Conservation (phyloP, 1,140 invertebrate species). For the Condylostylus longicornis region DNA sequence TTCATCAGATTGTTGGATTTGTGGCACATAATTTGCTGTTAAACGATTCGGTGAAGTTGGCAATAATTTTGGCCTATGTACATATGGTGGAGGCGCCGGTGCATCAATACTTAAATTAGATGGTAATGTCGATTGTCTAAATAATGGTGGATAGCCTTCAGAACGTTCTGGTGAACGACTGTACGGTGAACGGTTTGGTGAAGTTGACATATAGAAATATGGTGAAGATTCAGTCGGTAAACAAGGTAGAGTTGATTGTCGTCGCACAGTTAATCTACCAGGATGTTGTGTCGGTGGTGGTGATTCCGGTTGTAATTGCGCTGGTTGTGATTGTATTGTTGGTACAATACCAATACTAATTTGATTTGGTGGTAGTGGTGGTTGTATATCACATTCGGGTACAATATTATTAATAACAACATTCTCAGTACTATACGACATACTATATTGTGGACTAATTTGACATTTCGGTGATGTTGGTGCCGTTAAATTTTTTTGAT, state of each 20-base stretch:
- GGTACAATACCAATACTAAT: conserved; percentile 1
- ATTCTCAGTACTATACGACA: conserved; percentile 28
- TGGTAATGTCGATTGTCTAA: conserved; percentile 28
- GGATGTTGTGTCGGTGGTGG: conserved; percentile 20
- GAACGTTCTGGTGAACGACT: conserved; percentile 29
- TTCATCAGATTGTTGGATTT: no score
- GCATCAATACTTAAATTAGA: conserved; percentile 13
- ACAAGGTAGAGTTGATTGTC: conserved; percentile 29
- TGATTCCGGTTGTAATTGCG: conserved; percentile 9
- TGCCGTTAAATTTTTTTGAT: conserved; percentile 25
- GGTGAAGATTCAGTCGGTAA: conserved; percentile 18
- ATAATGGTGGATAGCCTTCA: conserved; percentile 26
- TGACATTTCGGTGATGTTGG: conserved; percentile 28
- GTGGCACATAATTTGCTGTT: conserved; percentile 10
- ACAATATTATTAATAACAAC: conserved; percentile 26
- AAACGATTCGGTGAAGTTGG: conserved; percentile 15
- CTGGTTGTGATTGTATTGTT: conserved; percentile 11
- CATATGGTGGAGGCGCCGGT: conserved; percentile 2
- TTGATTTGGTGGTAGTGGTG: conserved; percentile 13
- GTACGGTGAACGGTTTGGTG: conserved; percentile 27
- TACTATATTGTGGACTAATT: conserved; percentile 27
- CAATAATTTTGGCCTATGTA: conserved; percentile 26
- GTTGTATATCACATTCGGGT: conserved; percentile 17
- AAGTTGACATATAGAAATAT: conserved; percentile 28
- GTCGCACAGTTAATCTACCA: conserved; percentile 16